phyloP scores from a whole-genome alignment of 2,888 invertebrate species.

The Apoda limacodes region DNA sequence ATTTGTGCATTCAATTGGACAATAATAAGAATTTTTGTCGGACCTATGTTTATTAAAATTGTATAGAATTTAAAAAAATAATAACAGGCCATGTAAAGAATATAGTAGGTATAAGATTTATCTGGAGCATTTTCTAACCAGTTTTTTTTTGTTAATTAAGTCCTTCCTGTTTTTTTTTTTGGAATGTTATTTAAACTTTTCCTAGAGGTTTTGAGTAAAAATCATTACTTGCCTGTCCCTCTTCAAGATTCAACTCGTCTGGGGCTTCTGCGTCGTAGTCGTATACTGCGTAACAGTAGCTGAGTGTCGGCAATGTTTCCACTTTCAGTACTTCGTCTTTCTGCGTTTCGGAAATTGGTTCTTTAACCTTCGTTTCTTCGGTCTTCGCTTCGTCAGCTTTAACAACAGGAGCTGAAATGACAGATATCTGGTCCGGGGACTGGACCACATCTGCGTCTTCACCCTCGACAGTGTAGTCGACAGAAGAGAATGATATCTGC shows the following conservation, averaged over 20 bases:
- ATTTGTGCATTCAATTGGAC: too few relatives aligned
- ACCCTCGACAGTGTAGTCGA: conserved; percentile 91
- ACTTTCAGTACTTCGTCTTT: conserved; percentile 21
- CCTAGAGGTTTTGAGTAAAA: too few relatives aligned
- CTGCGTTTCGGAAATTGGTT: conserved; percentile 16
- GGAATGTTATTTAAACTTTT: too few relatives aligned
- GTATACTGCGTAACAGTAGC: conserved; percentile 89
- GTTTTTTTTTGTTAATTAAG: too few relatives aligned
- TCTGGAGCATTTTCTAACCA: too few relatives aligned
- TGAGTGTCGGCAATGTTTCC: conserved; percentile 34
- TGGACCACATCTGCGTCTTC: conserved; percentile 79
- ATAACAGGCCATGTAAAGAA: too few relatives aligned
- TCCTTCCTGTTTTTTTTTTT: too few relatives aligned
- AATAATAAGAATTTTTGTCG: too few relatives aligned
- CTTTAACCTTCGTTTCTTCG: too few relatives aligned
- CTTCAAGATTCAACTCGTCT: conserved; percentile 92
- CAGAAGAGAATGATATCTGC: conserved; percentile 93
- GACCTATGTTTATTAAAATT: too few relatives aligned
- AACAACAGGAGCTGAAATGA: conserved; percentile 70
- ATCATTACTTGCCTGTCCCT: conserved; percentile 83
- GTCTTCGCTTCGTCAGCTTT: conserved; percentile 47
- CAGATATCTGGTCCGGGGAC: conserved; percentile 78
- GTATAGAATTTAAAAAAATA: too few relatives aligned
- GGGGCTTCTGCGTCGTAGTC: conserved; percentile 93
- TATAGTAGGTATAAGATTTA: too few relatives aligned